phyloP scores from a whole-genome alignment of 2,113 vertebrate genomes.

The Hymenochirus boettgeri region DNA sequence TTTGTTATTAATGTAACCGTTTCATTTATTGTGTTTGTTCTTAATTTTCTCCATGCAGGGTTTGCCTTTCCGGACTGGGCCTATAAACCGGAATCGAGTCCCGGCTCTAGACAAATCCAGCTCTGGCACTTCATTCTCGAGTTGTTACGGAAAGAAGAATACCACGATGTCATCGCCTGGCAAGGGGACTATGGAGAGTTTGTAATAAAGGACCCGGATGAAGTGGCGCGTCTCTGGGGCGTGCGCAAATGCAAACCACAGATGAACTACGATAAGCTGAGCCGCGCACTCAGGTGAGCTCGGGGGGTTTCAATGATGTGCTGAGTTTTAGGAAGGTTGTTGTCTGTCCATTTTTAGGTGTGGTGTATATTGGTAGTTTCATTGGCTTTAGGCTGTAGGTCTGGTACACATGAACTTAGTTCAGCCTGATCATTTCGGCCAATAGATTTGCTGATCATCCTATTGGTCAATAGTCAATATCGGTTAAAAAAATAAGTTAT shows the following conservation, averaged over 20 bases:
- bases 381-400: conserved; percentile 10
- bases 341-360: too few relatives aligned
- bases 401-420: background rate
- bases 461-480: too few relatives aligned
- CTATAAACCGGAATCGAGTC: conserved; percentile 84
- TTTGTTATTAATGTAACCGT: too few relatives aligned
- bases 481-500: too few relatives aligned
- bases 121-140: conserved; percentile 90
- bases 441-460: too few relatives aligned
- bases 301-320: too few relatives aligned
- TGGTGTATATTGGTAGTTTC: too few relatives aligned
- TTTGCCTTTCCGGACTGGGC: conserved; percentile 88
- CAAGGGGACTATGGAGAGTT: conserved; percentile 89
- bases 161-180: conserved; percentile 88
- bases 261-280: conserved; percentile 89
- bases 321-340: too few relatives aligned
- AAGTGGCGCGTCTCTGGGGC: conserved; percentile 83
- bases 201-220: conserved; percentile 85
- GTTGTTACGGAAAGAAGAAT: conserved; percentile 80
- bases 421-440: too few relatives aligned
- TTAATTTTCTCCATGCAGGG: conserved; percentile 59
- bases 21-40: too few relatives aligned
- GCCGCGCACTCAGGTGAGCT: conserved; percentile 71
- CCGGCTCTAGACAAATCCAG: conserved; percentile 85
- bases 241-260: conserved; percentile 87